These are phyloP conservation scores for Xiphydria camelus DNA, from an alignment of 2,888 invertebrate genomes.

Conservation along the genomic window DNA sequence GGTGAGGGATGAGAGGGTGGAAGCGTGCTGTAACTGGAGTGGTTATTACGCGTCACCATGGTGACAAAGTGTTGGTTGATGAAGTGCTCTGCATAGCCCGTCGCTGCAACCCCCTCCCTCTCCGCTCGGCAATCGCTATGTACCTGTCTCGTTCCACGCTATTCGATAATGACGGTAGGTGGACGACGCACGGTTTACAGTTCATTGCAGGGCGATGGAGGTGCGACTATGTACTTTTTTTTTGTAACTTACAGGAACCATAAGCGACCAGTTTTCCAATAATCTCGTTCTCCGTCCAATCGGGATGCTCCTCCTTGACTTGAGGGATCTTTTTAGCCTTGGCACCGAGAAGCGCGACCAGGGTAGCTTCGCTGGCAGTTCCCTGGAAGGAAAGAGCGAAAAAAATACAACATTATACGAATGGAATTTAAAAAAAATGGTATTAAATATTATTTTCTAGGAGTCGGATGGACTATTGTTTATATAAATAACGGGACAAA, in stretches of 20 bases:
- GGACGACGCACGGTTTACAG: no score
- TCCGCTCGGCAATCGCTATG: no score
- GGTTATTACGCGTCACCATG: conserved; percentile 56
- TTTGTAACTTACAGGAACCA: conserved; percentile 71
- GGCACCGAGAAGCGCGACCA: conserved; percentile 90
- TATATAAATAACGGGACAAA: conserved; percentile 1
- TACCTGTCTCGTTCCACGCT: conserved; percentile 11
- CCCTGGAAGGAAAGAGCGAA: conserved; percentile 72
- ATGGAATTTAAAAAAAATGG: not conserved
- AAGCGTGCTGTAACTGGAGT: conserved; percentile 41
- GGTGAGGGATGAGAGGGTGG: conserved; percentile 13
- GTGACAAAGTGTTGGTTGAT: conserved; percentile 56
- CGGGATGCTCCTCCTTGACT: conserved; percentile 72
- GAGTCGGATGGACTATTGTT: no score
- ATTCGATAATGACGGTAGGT: no score
- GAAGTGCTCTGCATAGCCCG: conserved; percentile 39
- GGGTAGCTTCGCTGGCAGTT: conserved; percentile 92
- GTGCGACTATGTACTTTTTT: no score
- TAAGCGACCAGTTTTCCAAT: conserved; percentile 84
- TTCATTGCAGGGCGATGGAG: no score
- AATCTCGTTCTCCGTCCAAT: conserved; percentile 74
- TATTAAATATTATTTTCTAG: no score
- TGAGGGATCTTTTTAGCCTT: conserved; percentile 73
- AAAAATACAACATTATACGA: conserved; percentile 7
- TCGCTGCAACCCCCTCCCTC: not conserved